Evolutionary conservation across 2,113 vertebrate species (phyloP).

Genomic region (Salvelinus fontinalis): DNA sequence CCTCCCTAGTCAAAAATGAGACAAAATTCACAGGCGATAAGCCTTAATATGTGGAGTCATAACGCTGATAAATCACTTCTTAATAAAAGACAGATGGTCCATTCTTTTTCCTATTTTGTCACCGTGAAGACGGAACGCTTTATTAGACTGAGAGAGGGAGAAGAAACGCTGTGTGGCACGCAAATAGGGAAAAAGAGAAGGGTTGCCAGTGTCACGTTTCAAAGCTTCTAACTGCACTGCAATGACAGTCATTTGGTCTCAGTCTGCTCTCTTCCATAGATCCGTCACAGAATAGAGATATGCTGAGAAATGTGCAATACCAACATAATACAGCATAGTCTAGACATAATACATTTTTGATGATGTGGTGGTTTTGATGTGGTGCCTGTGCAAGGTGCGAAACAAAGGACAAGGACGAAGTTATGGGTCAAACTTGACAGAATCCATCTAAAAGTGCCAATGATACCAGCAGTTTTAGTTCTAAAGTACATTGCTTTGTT

Average conservation of each 20-base stretch:
- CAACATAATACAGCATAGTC: too few species aligned
- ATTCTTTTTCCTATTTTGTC: constrained; percentile 10
- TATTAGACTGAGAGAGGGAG: background rate
- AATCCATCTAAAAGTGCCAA: background rate
- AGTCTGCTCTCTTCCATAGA: background rate
- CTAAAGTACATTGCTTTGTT: background rate
- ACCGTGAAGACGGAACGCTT: background rate
- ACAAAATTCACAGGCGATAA: constrained; percentile 60
- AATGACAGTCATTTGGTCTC: constrained; percentile 3
- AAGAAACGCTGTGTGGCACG: background rate
- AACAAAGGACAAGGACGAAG: background rate
- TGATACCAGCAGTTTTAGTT: constrained; percentile 13
- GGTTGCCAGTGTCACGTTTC: constrained; percentile 4
- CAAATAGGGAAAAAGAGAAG: too few species aligned
- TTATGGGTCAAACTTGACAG: background rate
- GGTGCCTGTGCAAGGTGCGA: background rate
- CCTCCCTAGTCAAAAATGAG: constrained; percentile 54
- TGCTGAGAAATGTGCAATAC: too few species aligned
- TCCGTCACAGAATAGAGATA: background rate
- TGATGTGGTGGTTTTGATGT: background rate
- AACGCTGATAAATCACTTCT: constrained; percentile 73
- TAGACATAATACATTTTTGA: background rate
- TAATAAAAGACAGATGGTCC: constrained; percentile 73
- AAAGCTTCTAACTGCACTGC: constrained; percentile 18
- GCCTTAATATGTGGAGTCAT: constrained; percentile 67